These are phyloP conservation scores for Lepidonotus clava DNA, from an alignment of 2,888 invertebrate genomes.

Conservation along the genomic window DNA sequence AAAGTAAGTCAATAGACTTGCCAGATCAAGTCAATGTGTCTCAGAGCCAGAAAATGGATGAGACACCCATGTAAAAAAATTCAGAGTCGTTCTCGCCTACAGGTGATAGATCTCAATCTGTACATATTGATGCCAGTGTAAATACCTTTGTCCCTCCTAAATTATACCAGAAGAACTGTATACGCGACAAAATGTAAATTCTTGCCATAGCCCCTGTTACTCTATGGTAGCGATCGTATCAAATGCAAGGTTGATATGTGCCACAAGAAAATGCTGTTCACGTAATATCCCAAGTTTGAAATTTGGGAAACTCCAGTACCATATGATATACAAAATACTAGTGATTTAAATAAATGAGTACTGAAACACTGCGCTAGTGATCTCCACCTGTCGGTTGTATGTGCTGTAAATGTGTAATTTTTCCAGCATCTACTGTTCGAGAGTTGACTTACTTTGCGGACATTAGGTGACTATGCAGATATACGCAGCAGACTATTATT, in stretches of 20 bases:
- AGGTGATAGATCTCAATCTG: conserved; percentile 34
- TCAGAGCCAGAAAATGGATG: too few relatives aligned
- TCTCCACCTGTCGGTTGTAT: too few relatives aligned
- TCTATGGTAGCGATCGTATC: background rate
- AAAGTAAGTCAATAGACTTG: too few relatives aligned
- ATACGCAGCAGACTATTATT: too few relatives aligned
- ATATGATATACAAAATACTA: background rate
- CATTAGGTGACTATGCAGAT: too few relatives aligned
- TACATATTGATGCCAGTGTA: conserved; percentile 22
- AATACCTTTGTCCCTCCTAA: conserved; percentile 30
- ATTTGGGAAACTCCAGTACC: background rate
- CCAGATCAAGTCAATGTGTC: too few relatives aligned
- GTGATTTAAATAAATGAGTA: too few relatives aligned
- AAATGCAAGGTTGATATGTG: background rate
- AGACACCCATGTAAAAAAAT: too few relatives aligned
- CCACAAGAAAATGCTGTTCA: background rate
- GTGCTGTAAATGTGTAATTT: too few relatives aligned
- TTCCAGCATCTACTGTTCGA: too few relatives aligned
- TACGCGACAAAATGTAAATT: background rate
- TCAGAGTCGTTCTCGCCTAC: conserved; percentile 22
- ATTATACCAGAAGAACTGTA: background rate
- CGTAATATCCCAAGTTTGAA: background rate
- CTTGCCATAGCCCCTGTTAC: conserved; percentile 20
- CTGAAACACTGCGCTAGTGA: too few relatives aligned
- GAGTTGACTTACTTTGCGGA: too few relatives aligned